These are phyloP conservation scores for Drosophila infuscata DNA, from an alignment of 2,888 invertebrate genomes.

Conservation along the genomic window DNA sequence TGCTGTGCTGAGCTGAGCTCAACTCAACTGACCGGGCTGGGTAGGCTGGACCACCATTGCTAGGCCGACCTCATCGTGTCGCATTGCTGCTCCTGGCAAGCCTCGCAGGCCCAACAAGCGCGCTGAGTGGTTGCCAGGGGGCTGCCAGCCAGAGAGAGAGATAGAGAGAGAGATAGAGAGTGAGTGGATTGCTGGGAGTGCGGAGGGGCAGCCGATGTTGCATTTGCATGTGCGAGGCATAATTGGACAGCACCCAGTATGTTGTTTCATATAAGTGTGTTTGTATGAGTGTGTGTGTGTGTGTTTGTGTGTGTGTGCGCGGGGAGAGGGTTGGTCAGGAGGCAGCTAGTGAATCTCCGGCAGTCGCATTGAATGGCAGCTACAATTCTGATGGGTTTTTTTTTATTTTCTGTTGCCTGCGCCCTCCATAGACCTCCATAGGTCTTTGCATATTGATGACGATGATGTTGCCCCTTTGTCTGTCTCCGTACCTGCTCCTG, in stretches of 20 bases:
- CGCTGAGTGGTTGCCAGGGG: conserved; percentile 66
- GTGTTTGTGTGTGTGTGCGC: conserved; percentile 3
- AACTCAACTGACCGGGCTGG: conserved; percentile 21
- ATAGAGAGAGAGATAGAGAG: background rate
- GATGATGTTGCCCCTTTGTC: conserved; percentile 39
- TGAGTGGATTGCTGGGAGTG: background rate
- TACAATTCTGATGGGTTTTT: conserved; percentile 51
- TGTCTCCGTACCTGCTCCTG: conserved; percentile 15
- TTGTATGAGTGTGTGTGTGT: background rate
- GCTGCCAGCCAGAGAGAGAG: conserved; percentile 1
- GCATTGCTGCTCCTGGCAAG: conserved; percentile 68
- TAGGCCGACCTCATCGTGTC: conserved; percentile 56
- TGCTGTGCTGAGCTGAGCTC: conserved; percentile 31
- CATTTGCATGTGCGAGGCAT: conserved; percentile 79
- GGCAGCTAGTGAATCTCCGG: conserved; percentile 31
- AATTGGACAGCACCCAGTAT: conserved; percentile 73
- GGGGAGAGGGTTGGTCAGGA: background rate
- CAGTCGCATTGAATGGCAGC: conserved; percentile 65
- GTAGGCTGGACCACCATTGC: conserved; percentile 9
- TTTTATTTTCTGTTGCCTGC: conserved; percentile 13
- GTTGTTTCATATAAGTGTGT: conserved; percentile 26
- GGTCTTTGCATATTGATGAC: conserved; percentile 77
- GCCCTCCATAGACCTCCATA: conserved; percentile 17
- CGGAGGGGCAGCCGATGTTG: conserved; percentile 57
- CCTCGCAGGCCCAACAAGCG: conserved; percentile 77